phyloP scores from a whole-genome alignment of 2,113 vertebrate species.

The Vireo altiloquus region DNA sequence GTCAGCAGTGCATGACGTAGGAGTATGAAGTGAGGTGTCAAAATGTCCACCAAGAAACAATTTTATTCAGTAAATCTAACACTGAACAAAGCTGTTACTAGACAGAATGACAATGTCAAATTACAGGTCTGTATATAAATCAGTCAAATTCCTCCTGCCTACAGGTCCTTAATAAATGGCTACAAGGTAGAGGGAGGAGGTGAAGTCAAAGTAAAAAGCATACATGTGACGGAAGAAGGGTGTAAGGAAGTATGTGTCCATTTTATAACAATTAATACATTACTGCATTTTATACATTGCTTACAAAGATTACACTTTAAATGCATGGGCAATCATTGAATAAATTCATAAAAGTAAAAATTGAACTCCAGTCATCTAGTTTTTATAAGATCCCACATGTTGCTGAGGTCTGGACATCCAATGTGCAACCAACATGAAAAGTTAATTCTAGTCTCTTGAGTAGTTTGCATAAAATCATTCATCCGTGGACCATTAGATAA shows the following conservation, averaged over 20 bases:
- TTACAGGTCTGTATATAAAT: slow-evolving; percentile 49
- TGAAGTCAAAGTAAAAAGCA: background rate
- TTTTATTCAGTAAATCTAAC: slow-evolving; percentile 55
- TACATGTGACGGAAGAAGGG: background rate
- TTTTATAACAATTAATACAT: slow-evolving; percentile 53
- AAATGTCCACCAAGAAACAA: slow-evolving; percentile 45
- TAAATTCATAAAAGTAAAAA: slow-evolving; percentile 57
- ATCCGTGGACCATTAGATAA: slow-evolving; percentile 78
- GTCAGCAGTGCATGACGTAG: slow-evolving; percentile 43
- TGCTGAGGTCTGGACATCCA: slow-evolving; percentile 66
- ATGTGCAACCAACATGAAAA: slow-evolving; percentile 78
- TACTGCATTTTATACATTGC: slow-evolving; percentile 14
- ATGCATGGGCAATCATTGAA: slow-evolving; percentile 30
- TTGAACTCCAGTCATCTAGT: slow-evolving; percentile 29
- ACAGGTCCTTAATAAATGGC: slow-evolving; percentile 36
- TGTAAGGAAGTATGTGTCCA: background rate
- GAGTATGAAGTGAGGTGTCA: slow-evolving; percentile 49
- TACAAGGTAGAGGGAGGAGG: background rate
- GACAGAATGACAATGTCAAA: slow-evolving; percentile 58
- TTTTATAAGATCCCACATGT: slow-evolving; percentile 67
- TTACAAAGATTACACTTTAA: slow-evolving; percentile 39
- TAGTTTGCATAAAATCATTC: slow-evolving; percentile 81
- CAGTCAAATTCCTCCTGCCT: slow-evolving; percentile 35
- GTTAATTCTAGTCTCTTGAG: slow-evolving; percentile 74
- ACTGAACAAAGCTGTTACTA: slow-evolving; percentile 29